Evolutionary conservation across 2,888 invertebrate species (phyloP).

Genomic region (Lacanobia wlatinum): DNA sequence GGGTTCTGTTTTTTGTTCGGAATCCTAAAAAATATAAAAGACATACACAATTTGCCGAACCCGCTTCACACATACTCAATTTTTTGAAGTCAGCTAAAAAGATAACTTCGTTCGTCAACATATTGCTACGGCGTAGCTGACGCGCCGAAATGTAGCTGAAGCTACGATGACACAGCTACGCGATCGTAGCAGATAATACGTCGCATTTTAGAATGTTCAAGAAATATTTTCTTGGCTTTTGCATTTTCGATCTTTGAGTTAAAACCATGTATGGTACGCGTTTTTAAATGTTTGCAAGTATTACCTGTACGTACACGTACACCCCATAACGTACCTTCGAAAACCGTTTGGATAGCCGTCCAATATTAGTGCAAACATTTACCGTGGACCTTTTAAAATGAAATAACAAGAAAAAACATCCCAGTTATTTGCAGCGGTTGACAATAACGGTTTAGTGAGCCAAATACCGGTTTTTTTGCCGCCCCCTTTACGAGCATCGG

Average conservation of each 20-base stretch:
- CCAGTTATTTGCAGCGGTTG: constrained; percentile 66
- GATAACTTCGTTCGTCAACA: constrained; percentile 25
- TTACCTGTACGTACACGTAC: neutral
- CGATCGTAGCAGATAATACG: constrained; percentile 40
- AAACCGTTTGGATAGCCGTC: constrained; percentile 12
- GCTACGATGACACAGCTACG: constrained; percentile 24
- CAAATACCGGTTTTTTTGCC: constrained; percentile 64
- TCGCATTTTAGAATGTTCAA: constrained; percentile 22
- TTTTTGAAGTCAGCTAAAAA: constrained; percentile 19
- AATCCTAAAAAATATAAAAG: too few species aligned
- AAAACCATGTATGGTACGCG: neutral
- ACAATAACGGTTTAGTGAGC: constrained; percentile 67
- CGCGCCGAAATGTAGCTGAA: constrained; percentile 8
- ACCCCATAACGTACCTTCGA: neutral
- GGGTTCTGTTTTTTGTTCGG: too few species aligned
- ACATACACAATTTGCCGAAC: neutral
- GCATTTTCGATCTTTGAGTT: neutral
- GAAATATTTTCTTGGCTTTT: constrained; percentile 1
- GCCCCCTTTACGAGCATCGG: constrained; percentile 68
- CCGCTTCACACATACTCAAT: neutral
- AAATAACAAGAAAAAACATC: constrained; percentile 67
- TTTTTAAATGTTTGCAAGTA: neutral
- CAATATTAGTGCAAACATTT: constrained; percentile 53
- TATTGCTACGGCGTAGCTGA: constrained; percentile 44
- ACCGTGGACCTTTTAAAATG: constrained; percentile 63